Evolutionary conservation across 2,888 invertebrate genomes (phyloP).

Genomic region (Protophormia terraenovae): DNA sequence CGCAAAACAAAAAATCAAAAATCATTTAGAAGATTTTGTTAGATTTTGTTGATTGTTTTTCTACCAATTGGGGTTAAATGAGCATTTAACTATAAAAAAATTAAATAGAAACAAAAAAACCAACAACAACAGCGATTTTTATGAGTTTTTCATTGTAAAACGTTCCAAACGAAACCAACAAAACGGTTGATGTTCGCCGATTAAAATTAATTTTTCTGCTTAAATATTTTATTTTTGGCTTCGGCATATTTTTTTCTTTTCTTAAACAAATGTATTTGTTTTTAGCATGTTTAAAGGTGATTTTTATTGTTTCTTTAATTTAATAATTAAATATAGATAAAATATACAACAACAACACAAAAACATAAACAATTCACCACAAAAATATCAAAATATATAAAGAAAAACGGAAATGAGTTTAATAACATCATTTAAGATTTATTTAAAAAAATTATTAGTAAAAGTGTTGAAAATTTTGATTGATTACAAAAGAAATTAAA

Average conservation of each 20-base stretch:
- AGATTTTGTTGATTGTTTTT: slow-evolving; percentile 14
- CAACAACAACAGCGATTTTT: slow-evolving; percentile 36
- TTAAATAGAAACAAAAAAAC: slow-evolving; percentile 47
- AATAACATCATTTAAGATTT: background rate
- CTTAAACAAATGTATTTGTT: slow-evolving; percentile 50
- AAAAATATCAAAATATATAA: background rate
- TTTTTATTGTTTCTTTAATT: slow-evolving; percentile 53
- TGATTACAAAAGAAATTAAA: background rate
- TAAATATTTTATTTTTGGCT: slow-evolving; percentile 1
- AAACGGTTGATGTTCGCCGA: slow-evolving; percentile 56
- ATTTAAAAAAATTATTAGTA: background rate
- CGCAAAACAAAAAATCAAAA: slow-evolving; percentile 46
- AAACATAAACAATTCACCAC: background rate
- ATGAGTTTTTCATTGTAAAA: slow-evolving; percentile 63
- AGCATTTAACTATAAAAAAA: slow-evolving; percentile 57
- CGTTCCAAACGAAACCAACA: background rate
- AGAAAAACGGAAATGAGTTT: slow-evolving; percentile 44
- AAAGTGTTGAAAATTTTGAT: background rate
- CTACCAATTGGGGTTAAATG: slow-evolving; percentile 37
- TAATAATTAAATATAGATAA: slow-evolving; percentile 48
- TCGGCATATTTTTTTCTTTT: background rate
- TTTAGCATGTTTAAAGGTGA: slow-evolving; percentile 65
- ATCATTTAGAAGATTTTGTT: slow-evolving; percentile 40
- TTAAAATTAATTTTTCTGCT: slow-evolving; percentile 28
- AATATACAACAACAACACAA: background rate